phyloP scores from a whole-genome alignment of 2,113 vertebrate genomes.

The Cynocephalus volans region DNA sequence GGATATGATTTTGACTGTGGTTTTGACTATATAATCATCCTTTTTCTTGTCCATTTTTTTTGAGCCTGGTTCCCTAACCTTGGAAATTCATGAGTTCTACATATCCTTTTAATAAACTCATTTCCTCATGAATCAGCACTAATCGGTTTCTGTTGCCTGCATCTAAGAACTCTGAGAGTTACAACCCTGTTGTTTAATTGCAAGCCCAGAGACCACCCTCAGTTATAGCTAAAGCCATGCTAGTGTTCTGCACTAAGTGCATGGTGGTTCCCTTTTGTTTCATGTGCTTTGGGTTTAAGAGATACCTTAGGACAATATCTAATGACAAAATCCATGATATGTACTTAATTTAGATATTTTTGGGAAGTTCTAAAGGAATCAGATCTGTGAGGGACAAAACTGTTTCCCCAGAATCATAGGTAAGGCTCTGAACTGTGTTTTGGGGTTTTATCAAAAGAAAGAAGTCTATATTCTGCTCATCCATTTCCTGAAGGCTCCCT shows the following conservation, averaged over 20 bases:
- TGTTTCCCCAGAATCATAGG: neutral
- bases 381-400: neutral
- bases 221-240: neutral
- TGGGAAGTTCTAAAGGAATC: constrained; percentile 3
- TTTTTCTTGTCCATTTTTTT: constrained; percentile 18
- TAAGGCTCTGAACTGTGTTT: constrained; percentile 15
- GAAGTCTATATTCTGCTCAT: constrained; percentile 12
- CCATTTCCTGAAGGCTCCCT: constrained; percentile 74
- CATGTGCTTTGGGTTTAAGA: neutral
- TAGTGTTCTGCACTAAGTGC: neutral
- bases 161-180: constrained; percentile 27
- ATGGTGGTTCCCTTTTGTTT: neutral
- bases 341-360: constrained; percentile 33
- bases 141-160: neutral
- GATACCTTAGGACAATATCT: neutral
- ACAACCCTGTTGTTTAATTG: neutral
- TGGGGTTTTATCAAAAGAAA: constrained; percentile 24
- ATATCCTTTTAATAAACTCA: neutral
- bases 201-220: neutral
- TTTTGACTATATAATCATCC: neutral
- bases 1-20: neutral
- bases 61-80: neutral
- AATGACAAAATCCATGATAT: constrained; percentile 5
- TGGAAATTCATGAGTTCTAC: neutral
- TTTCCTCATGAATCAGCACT: neutral